These are phyloP conservation scores for Smutsia temminckii DNA, from an alignment of 2,797 vertebrate genomes.

Conservation along the genomic window DNA sequence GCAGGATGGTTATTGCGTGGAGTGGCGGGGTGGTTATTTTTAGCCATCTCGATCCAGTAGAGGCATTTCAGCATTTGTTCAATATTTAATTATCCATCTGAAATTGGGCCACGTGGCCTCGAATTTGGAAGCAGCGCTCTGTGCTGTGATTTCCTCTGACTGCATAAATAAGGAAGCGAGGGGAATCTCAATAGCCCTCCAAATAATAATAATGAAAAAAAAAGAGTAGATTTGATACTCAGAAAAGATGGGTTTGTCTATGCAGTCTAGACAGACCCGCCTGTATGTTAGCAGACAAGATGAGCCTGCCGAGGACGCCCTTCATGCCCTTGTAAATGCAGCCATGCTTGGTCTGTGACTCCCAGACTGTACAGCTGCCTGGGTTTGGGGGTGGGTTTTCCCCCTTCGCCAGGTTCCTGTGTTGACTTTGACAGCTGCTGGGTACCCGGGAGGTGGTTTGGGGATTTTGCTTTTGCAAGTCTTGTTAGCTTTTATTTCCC, in stretches of 20 bases:
- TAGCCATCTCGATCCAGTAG: conserved; percentile 74
- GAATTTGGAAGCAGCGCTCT: conserved; percentile 74
- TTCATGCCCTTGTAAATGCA: background rate
- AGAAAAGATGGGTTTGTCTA: background rate
- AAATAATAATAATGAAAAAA: conserved; percentile 51
- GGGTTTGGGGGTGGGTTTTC: background rate
- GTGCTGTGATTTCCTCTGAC: conserved; percentile 70
- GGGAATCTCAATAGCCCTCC: conserved; percentile 59
- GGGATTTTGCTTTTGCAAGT: conserved; percentile 54
- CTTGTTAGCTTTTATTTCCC: conserved; percentile 61
- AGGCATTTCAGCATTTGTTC: conserved; percentile 79
- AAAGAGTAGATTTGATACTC: background rate
- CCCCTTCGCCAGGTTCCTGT: background rate
- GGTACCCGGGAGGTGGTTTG: background rate
- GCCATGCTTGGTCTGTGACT: background rate
- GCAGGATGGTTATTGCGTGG: background rate
- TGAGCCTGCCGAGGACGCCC: background rate
- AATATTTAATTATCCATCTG: conserved; percentile 84
- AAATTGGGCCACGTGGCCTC: conserved; percentile 76
- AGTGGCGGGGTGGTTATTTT: conserved; percentile 80
- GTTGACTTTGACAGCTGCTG: conserved; percentile 65
- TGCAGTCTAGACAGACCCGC: background rate
- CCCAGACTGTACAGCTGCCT: background rate
- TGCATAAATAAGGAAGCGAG: conserved; percentile 74
- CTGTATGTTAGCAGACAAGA: background rate